Conservation (phyloP, 2,797 vertebrate species). For the Ctenosaura bakeri region DNA sequence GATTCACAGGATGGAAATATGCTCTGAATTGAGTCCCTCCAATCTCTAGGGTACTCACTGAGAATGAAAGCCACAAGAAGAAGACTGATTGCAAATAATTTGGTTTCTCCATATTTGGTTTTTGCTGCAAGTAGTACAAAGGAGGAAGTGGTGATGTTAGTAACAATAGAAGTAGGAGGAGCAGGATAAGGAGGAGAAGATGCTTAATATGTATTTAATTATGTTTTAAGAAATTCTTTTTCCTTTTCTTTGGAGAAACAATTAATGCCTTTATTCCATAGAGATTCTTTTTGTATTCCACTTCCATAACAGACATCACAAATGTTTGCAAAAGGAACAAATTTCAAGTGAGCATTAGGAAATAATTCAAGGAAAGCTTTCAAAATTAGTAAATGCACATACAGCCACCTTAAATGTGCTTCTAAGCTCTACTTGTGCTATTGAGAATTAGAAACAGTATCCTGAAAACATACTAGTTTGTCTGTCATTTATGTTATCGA, state of each 20-base stretch:
- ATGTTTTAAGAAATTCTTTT: not conserved
- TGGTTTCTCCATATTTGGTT: not conserved
- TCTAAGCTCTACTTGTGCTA: not conserved
- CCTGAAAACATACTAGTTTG: not conserved
- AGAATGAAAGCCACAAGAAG: not conserved
- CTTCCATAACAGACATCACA: not conserved
- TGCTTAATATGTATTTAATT: not conserved
- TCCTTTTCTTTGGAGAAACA: not conserved
- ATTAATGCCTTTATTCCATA: not conserved
- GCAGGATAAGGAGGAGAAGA: too few species aligned
- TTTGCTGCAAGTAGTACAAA: not conserved
- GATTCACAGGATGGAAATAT: not conserved
- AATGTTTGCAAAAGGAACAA: not conserved
- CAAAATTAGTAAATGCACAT: not conserved
- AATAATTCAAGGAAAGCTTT: constrained; percentile 6
- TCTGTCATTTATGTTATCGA: not conserved
- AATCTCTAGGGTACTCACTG: not conserved
- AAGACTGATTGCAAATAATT: not conserved
- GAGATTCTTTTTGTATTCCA: not conserved
- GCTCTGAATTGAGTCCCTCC: not conserved
- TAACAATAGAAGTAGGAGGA: too few species aligned
- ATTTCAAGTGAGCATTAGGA: constrained; percentile 9
- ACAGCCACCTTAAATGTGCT: not conserved
- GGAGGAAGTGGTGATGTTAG: not conserved
- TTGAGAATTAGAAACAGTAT: not conserved